Evolutionary conservation across 2,113 vertebrate genomes (phyloP).

Genomic region (Platichthys stellatus): DNA sequence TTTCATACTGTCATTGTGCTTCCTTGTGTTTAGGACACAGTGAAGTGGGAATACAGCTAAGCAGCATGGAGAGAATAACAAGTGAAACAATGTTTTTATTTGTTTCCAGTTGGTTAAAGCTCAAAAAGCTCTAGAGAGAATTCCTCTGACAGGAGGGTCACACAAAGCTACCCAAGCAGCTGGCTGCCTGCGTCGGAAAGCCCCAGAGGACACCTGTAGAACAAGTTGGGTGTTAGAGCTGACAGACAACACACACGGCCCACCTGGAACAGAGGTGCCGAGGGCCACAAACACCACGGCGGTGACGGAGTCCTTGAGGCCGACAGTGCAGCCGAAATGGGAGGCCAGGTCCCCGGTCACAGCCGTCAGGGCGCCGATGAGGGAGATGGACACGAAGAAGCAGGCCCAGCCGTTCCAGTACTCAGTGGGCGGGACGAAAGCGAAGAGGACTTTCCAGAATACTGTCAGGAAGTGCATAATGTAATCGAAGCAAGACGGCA

Average conservation of each 20-base stretch:
- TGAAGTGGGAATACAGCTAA: slow-evolving; percentile 34
- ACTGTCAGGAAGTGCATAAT: slow-evolving; percentile 91
- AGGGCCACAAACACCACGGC: slow-evolving; percentile 89
- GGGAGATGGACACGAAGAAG: slow-evolving; percentile 86
- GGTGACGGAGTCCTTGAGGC: slow-evolving; percentile 87
- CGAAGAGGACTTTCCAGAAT: slow-evolving; percentile 90
- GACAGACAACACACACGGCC: slow-evolving; percentile 20
- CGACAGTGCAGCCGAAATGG: slow-evolving; percentile 88
- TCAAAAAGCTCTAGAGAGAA: slow-evolving; percentile 10
- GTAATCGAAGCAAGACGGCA: slow-evolving; percentile 89
- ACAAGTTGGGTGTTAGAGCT: background rate
- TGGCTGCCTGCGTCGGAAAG: slow-evolving; percentile 25
- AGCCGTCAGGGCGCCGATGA: slow-evolving; percentile 86
- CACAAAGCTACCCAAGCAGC: slow-evolving; percentile 27
- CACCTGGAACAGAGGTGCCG: slow-evolving; percentile 88
- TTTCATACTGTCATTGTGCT: slow-evolving; percentile 24
- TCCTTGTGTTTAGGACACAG: slow-evolving; percentile 27
- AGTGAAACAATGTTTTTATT: slow-evolving; percentile 39
- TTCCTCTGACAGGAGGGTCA: slow-evolving; percentile 45
- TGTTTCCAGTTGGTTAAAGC: slow-evolving; percentile 52
- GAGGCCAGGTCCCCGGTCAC: slow-evolving; percentile 87
- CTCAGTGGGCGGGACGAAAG: slow-evolving; percentile 88
- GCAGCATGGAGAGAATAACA: slow-evolving; percentile 8
- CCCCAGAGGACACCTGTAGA: slow-evolving; percentile 11
- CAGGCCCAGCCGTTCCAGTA: slow-evolving; percentile 91